Conservation (phyloP, 2,113 vertebrate species). For the Brienomyrus longianalis region DNA sequence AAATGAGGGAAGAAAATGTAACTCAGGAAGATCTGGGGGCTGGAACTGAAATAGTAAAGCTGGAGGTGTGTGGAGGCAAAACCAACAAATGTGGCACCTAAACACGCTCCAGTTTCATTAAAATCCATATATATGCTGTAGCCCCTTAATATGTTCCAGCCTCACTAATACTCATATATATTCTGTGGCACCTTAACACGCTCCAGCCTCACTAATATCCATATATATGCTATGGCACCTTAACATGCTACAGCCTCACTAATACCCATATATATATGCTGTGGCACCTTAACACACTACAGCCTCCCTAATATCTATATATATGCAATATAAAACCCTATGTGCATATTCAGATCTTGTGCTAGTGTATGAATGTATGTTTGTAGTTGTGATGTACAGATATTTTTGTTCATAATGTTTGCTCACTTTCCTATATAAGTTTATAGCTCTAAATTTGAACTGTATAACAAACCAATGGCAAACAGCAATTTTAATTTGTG, state of each 20-base stretch:
- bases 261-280: no score
- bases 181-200: no score
- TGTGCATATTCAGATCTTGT: not conserved
- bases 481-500: slow-evolving; percentile 11
- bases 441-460: not conserved
- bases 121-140: not conserved
- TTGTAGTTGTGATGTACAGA: not conserved
- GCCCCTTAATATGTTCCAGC: not conserved
- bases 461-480: slow-evolving; percentile 2
- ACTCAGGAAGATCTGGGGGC: not conserved
- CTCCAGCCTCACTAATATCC: no score
- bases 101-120: not conserved
- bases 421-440: not conserved
- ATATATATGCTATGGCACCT: no score
- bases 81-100: not conserved
- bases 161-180: not conserved
- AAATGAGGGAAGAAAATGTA: not conserved
- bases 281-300: not conserved
- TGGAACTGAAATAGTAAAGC: not conserved
- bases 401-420: not conserved
- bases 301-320: not conserved
- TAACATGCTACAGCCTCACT: no score
- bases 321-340: not conserved
- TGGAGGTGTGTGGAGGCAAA: not conserved
- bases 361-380: not conserved